Conservation (phyloP, 2,797 vertebrate species). For the Neosilurus mollespiculum region DNA sequence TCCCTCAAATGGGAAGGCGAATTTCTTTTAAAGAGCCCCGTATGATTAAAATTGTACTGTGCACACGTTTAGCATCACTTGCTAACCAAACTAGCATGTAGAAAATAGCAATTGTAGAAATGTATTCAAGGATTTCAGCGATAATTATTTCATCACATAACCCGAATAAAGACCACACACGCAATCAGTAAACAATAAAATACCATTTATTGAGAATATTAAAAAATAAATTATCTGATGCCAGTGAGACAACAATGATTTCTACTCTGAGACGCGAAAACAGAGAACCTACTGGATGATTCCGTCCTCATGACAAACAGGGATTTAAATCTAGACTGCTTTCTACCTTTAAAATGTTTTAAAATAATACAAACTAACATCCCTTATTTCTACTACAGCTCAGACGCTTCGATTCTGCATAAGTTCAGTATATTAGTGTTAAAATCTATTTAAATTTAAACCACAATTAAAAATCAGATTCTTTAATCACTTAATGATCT, state of each 20-base stretch:
- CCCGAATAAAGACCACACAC: slow-evolving; percentile 40
- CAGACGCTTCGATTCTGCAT: background rate
- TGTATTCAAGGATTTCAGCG: background rate
- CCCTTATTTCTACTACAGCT: slow-evolving; percentile 5
- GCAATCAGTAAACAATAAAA: slow-evolving; percentile 69
- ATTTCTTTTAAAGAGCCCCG: too few relatives aligned
- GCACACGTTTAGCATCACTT: background rate
- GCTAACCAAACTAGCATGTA: background rate
- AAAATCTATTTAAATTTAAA: background rate
- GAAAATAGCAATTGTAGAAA: background rate
- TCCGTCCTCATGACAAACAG: slow-evolving; percentile 4
- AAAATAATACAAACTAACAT: slow-evolving; percentile 10
- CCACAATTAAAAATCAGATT: slow-evolving; percentile 12
- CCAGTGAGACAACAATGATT: slow-evolving; percentile 53
- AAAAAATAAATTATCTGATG: slow-evolving; percentile 98
- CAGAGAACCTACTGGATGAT: slow-evolving; percentile 20
- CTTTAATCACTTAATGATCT: background rate
- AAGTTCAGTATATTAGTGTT: slow-evolving; percentile 42
- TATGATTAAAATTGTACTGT: background rate
- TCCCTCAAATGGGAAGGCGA: too few relatives aligned
- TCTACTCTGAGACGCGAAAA: slow-evolving; percentile 2
- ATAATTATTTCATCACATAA: background rate
- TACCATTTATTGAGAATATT: slow-evolving; percentile 93
- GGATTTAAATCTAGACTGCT: slow-evolving; percentile 2
- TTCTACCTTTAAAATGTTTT: slow-evolving; percentile 22